Conservation (phyloP, 2,113 vertebrate species). For the Tor tambroides region DNA sequence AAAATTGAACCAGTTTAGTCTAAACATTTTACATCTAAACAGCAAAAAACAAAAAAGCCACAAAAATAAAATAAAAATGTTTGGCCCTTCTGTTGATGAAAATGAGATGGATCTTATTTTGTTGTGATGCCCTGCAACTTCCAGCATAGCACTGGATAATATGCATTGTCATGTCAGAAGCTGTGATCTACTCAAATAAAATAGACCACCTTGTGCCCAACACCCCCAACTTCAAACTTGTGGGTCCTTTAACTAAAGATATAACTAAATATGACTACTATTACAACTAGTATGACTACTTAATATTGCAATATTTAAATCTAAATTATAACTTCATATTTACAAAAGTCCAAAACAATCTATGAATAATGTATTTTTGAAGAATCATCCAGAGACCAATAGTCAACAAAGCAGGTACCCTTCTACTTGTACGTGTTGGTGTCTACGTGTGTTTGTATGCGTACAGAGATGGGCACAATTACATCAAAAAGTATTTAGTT, state of each 20-base stretch:
- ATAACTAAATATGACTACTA: background rate
- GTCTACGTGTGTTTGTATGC: background rate
- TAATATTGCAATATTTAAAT: background rate
- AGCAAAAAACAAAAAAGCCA: too few relatives aligned
- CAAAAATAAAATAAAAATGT: background rate
- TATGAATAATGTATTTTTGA: background rate
- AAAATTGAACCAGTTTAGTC: background rate
- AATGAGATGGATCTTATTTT: background rate
- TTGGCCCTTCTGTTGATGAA: background rate
- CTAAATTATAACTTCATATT: background rate
- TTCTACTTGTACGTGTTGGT: background rate
- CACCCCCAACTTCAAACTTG: background rate
- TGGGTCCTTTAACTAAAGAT: background rate
- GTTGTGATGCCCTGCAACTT: background rate
- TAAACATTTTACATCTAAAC: too few relatives aligned
- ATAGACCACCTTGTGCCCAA: background rate
- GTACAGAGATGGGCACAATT: too few relatives aligned
- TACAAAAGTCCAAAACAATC: background rate
- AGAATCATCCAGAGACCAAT: background rate
- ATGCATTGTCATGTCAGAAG: background rate
- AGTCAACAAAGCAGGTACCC: background rate
- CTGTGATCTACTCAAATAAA: slow-evolving; percentile 3
- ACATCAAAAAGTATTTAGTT: too few relatives aligned
- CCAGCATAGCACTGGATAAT: background rate
- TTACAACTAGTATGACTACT: background rate